Conservation (phyloP, 2,113 vertebrate species). For the Eulemur rufifrons region DNA sequence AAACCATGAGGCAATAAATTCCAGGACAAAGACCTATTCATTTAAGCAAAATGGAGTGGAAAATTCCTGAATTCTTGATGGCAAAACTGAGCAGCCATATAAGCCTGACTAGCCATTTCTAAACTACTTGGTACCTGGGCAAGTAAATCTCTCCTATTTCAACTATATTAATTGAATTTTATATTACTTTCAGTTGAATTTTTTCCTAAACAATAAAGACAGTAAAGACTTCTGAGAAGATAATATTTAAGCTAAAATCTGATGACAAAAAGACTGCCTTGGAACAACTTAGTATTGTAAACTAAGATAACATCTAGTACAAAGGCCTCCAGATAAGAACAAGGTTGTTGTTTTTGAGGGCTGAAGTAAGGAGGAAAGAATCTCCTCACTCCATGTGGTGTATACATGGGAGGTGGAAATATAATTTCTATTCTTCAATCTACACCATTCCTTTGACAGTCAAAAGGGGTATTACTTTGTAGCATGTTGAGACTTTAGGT, state of each 20-base stretch:
- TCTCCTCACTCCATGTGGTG: background rate
- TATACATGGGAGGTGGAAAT: fast-evolving
- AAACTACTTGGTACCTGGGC: background rate
- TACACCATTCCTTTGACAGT: background rate
- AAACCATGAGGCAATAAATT: background rate
- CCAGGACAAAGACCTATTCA: background rate
- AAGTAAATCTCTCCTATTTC: background rate
- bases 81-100: background rate
- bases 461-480: background rate
- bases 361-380: background rate
- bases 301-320: background rate
- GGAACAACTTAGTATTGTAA: background rate
- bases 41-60: background rate
- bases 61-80: background rate
- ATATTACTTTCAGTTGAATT: background rate
- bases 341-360: background rate
- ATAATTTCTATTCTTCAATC: background rate
- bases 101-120: background rate
- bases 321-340: background rate
- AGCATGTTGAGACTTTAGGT: background rate
- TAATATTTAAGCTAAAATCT: background rate
- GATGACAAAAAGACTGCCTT: no score
- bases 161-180: background rate
- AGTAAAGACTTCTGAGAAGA: background rate
- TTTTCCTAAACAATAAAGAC: background rate